Conservation (phyloP, 2,797 vertebrate species). For the Lacerta agilis region DNA sequence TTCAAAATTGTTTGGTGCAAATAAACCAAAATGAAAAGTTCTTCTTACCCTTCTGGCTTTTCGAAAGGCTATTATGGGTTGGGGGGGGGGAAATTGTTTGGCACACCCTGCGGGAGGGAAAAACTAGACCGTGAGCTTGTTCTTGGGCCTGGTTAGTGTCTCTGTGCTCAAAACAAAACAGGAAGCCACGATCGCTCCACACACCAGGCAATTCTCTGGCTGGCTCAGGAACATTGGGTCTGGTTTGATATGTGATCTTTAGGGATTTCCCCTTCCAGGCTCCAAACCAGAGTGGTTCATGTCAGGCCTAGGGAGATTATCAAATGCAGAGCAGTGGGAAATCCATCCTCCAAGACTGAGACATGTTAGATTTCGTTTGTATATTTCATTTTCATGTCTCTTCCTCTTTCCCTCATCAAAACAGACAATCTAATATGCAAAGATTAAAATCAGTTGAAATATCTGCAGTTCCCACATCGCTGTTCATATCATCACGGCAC, state of each 20-base stretch:
- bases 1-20: neutral
- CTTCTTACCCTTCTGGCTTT: neutral
- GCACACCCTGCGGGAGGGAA: slow-evolving; percentile 38
- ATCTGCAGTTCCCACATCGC: neutral
- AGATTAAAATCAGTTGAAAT: slow-evolving; percentile 6
- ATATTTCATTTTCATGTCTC: slow-evolving; percentile 26
- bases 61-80: slow-evolving; percentile 33
- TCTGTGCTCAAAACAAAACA: slow-evolving; percentile 33
- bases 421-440: neutral
- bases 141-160: slow-evolving; percentile 66
- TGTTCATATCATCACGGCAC: slow-evolving; percentile 3
- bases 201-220: slow-evolving; percentile 29
- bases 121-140: slow-evolving; percentile 41
- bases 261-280: slow-evolving; percentile 44
- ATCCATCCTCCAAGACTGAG: slow-evolving; percentile 32
- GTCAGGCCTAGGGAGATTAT: slow-evolving; percentile 63
- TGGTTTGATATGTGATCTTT: slow-evolving; percentile 57
- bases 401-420: slow-evolving; percentile 9
- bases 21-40: neutral
- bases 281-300: slow-evolving; percentile 58
- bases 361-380: slow-evolving; percentile 12
- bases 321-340: slow-evolving; percentile 53
- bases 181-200: slow-evolving; percentile 19
- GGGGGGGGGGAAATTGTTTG: slow-evolving; percentile 35
- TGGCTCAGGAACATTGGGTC: slow-evolving; percentile 35